Conservation (phyloP, 2,888 invertebrate species). For the Crematogaster levior region DNA sequence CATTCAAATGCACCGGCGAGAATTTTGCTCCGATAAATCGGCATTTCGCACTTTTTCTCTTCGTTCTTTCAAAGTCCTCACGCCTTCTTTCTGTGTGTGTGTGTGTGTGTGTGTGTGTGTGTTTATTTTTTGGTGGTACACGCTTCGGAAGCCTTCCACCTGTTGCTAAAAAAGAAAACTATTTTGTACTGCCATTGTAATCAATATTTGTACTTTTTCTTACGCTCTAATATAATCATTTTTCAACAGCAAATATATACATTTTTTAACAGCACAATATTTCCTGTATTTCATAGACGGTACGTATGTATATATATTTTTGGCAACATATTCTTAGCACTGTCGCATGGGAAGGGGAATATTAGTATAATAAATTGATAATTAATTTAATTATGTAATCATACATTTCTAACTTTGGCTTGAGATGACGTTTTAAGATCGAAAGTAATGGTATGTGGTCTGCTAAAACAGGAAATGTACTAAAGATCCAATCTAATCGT, state of each 20-base stretch:
- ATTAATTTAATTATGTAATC: too few species aligned
- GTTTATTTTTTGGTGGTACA: conserved; percentile 35
- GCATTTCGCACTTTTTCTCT: background rate
- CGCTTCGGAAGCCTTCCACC: conserved; percentile 63
- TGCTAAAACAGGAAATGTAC: too few species aligned
- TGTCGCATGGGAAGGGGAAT: too few species aligned
- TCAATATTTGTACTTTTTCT: conserved; percentile 35
- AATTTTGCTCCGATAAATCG: conserved; percentile 16
- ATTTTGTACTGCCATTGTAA: conserved; percentile 29
- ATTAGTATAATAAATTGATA: too few species aligned
- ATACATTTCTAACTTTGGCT: too few species aligned
- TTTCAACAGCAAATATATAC: background rate
- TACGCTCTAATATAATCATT: background rate
- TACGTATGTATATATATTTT: too few species aligned
- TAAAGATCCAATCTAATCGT: too few species aligned
- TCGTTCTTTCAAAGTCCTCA: background rate
- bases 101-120: background rate
- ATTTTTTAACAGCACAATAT: background rate
- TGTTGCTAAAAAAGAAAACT: conserved; percentile 72
- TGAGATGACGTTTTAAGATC: too few species aligned
- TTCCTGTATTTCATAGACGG: background rate
- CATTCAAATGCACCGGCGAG: background rate
- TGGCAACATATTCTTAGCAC: too few species aligned
- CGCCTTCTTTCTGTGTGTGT: background rate
- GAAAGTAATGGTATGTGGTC: too few species aligned